These are phyloP conservation scores for Sebastes dallii DNA, from an alignment of 2,797 vertebrate genomes.

Conservation along the genomic window DNA sequence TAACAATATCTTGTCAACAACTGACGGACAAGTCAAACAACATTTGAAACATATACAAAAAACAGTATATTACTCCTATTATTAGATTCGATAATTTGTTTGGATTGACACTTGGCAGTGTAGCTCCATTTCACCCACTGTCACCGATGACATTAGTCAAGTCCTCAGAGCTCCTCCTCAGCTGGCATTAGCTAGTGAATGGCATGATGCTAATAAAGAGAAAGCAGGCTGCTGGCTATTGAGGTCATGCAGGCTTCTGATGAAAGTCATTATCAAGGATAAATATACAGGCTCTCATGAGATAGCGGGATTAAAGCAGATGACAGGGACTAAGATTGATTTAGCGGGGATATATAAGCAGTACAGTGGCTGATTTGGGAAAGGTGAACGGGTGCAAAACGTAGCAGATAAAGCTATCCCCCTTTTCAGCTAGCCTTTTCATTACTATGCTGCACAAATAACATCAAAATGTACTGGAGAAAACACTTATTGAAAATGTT, in stretches of 20 bases:
- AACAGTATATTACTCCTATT: not conserved
- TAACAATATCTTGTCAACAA: not conserved
- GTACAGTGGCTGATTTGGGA: conserved; percentile 24
- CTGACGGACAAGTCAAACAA: not conserved
- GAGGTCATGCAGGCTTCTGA: conserved; percentile 51
- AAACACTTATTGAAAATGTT: not conserved
- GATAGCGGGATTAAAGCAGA: conserved; percentile 65
- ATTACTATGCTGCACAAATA: not conserved
- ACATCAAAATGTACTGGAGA: not conserved
- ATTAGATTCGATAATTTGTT: conserved; percentile 15
- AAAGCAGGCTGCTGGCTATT: conserved; percentile 32
- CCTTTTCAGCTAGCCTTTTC: no score
- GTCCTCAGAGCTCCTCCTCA: conserved; percentile 15
- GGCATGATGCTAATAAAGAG: conserved; percentile 51
- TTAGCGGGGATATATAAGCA: conserved; percentile 50
- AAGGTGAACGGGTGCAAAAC: conserved; percentile 37
- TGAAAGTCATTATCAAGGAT: conserved; percentile 77
- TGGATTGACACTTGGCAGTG: conserved; percentile 27
- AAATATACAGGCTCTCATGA: conserved; percentile 66
- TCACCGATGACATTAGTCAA: conserved; percentile 54
- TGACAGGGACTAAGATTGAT: conserved; percentile 65
- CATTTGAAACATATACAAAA: not conserved
- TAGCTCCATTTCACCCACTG: conserved; percentile 33
- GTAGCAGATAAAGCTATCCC: not conserved
- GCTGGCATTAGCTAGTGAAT: conserved; percentile 51